A percentile compares a stretch with the other conserved stretches of the same genome.
Conservation (phyloP, 2,113 vertebrate genomes). For the Orthonyx spaldingii region DNA sequence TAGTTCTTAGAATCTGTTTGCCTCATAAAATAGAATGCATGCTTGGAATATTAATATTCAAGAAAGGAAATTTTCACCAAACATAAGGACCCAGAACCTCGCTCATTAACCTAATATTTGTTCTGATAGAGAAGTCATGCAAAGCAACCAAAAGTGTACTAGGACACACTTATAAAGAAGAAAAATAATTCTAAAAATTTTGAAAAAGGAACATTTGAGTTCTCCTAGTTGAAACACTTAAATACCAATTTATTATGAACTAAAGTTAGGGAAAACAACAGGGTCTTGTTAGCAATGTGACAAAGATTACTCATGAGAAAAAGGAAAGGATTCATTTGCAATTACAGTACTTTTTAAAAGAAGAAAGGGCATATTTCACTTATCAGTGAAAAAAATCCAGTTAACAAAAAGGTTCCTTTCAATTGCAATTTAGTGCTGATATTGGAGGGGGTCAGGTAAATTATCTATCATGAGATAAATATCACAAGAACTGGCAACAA, state of each 20-base stretch:
- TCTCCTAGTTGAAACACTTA: background rate
- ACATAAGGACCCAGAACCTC: background rate
- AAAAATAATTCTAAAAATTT: background rate
- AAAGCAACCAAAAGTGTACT: background rate
- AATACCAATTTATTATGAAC: background rate
- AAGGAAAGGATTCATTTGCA: background rate
- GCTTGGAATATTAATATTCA: constrained; percentile 9
- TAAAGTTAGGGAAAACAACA: background rate
- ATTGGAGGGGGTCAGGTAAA: background rate
- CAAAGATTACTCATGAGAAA: background rate
- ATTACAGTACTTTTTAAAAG: background rate
- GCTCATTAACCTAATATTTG: background rate
- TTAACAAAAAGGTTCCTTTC: background rate
- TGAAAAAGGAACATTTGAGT: background rate
- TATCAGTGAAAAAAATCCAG: background rate
- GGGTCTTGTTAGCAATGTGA: background rate
- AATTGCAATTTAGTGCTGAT: background rate
- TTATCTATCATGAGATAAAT: background rate
- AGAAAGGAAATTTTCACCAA: background rate
- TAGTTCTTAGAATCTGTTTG: constrained; percentile 25
- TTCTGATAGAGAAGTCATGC: background rate
- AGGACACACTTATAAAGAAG: background rate
- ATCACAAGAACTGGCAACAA: background rate
- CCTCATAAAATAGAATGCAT: background rate
- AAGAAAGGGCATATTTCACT: background rate